These are phyloP conservation scores for Drosophila rubida DNA, from an alignment of 2,888 invertebrate species.

Conservation along the genomic window DNA sequence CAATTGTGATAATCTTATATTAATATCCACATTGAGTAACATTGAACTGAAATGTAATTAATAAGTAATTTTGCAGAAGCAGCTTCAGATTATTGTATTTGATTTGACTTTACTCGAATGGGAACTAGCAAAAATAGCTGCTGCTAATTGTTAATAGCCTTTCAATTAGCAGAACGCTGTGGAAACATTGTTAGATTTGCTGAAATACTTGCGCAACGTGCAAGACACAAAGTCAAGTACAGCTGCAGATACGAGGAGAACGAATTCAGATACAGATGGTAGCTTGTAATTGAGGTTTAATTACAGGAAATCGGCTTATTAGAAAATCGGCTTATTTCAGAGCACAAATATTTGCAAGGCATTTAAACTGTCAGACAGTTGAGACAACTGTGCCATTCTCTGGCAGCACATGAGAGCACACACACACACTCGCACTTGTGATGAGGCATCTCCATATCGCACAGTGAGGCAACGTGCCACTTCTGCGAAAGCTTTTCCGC, in stretches of 20 bases:
- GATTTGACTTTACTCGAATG: neutral
- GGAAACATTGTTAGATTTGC: constrained; percentile 26
- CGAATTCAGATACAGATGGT: constrained; percentile 2
- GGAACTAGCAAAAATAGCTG: neutral
- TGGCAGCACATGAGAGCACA: constrained; percentile 15
- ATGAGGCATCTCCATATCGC: constrained; percentile 50
- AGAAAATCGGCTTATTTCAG: constrained; percentile 49
- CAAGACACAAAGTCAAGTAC: neutral
- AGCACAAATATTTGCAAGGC: constrained; percentile 36
- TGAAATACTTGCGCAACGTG: neutral
- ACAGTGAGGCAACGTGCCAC: constrained; percentile 42
- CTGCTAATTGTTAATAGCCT: constrained; percentile 9
- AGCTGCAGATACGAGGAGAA: constrained; percentile 11
- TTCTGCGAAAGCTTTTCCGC: constrained; percentile 54
- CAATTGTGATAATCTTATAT: too few relatives aligned
- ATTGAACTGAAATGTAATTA: too few relatives aligned
- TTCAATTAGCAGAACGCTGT: constrained; percentile 49
- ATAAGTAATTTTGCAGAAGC: too few relatives aligned
- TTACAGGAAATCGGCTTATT: constrained; percentile 61
- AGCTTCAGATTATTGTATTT: neutral
- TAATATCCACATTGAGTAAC: too few relatives aligned
- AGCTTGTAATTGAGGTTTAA: constrained; percentile 53
- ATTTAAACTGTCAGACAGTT: constrained; percentile 22
- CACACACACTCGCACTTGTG: constrained; percentile 21
- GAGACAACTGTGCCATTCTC: constrained; percentile 32